Base-by-base conservation (phyloP, 2,797 vertebrate genomes). In the Pogonophryne albipinna region DNA sequence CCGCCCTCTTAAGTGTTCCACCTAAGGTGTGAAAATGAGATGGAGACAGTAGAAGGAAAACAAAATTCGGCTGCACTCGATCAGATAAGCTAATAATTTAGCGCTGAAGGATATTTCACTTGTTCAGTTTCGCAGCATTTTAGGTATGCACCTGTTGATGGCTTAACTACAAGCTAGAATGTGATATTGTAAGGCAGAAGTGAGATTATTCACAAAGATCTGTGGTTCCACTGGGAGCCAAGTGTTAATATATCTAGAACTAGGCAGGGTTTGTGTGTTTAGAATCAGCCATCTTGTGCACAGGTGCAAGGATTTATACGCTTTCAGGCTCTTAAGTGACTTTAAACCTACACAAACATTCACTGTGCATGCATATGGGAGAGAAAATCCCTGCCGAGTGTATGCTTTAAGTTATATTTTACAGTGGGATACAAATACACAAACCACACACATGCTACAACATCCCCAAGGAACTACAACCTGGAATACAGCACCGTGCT, bases 221-320 rank as follows among this genome's bases (percentile, higher is more conserved):
- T 46, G 38, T 6, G 12, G 31, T 44, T 66, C 61, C 13, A 6
- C 51, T 17, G 64, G 62, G 76, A 82, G 74, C 19, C 62, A 63
- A 65, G 71, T 82, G 73, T 74, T 80, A 71, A 74, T 23, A 63
- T 45, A 42, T 55, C 7, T 17, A 41, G 46, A 71, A n/a, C 8
- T 2, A 15, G 51, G 60, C 50, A 52, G 47, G 57, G 45, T 16
- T 4, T 7, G 56, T 44, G 51, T 11, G 41, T 73, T 51, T 23
- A 50, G 17, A 53, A 34, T 20, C n/a, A 64, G 49, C 71, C 6
- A 38, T 69, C 44, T 17, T 69, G 73, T 42, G 31, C 58, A 73
- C 71, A 88, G 72, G 73, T 83, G 74, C 60, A 57, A 61, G 27
- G 78, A 83, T 83, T 84, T 84, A 82, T 73, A 66, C 66, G 77